Conservation (phyloP, 92 coral and sea anemone genomes). For the Blastomussa wellsi region DNA sequence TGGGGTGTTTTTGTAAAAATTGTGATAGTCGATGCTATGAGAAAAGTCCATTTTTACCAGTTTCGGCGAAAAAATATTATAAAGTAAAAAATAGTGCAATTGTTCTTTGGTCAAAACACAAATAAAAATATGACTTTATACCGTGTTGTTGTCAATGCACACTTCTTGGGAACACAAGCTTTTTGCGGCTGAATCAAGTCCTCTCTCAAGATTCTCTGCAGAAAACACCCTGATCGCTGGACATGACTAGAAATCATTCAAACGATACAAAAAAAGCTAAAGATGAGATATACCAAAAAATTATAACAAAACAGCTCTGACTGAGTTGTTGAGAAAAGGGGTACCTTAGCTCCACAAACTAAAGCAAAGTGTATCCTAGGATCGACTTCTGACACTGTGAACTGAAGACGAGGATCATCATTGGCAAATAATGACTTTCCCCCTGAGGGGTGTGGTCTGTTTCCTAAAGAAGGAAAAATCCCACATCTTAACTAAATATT, state of each 20-base stretch:
- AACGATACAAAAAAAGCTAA: background rate
- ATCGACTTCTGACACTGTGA: slow-evolving; percentile 65
- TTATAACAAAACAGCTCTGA: too few relatives aligned
- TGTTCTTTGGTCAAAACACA: background rate
- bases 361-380: slow-evolving; percentile 98
- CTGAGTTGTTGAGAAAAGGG: background rate
- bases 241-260: slow-evolving; percentile 75
- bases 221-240: slow-evolving; percentile 92
- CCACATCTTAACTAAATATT: background rate
- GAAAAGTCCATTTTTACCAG: background rate
- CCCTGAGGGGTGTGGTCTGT: slow-evolving; percentile 86
- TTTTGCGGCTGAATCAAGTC: slow-evolving; percentile 76
- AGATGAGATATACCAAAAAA: too few relatives aligned
- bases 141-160: slow-evolving; percentile 41
- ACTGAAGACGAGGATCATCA: slow-evolving; percentile 74
- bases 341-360: slow-evolving; percentile 97
- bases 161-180: slow-evolving; percentile 92
- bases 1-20: too few relatives aligned
- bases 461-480: slow-evolving; percentile 51
- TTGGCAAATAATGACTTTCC: slow-evolving; percentile 63
- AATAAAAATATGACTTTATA: background rate
- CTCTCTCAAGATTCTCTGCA: slow-evolving; percentile 74
- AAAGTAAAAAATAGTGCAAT: background rate
- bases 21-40: too few relatives aligned
- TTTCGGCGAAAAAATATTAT: background rate